Conservation (phyloP, 2,113 vertebrate species). For the Willisornis vidua region DNA sequence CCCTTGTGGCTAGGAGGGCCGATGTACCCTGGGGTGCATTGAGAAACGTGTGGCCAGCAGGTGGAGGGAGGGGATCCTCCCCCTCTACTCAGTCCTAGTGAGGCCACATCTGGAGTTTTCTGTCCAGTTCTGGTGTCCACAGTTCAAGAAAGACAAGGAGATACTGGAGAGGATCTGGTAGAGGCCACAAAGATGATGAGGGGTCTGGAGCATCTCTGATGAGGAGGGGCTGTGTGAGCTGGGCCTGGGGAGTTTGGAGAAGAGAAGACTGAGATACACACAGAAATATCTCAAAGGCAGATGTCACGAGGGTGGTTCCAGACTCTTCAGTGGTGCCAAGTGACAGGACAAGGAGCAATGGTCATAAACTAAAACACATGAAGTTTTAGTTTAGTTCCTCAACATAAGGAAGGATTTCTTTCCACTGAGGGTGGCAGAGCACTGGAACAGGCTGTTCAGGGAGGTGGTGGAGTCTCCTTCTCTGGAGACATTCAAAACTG, state of each 20-base stretch:
- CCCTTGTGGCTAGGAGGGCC: not conserved
- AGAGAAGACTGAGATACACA: not conserved
- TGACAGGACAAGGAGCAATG: not conserved
- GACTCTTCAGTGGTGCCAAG: not conserved
- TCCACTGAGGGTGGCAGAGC: not conserved
- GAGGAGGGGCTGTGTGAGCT: not conserved
- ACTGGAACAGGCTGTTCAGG: not conserved
- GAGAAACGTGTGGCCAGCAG: not conserved
- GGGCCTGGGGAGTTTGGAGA: not conserved
- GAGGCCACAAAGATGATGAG: not conserved
- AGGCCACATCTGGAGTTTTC: not conserved
- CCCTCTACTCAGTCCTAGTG: not conserved
- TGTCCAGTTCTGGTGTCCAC: not conserved
- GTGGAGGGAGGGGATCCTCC: not conserved
- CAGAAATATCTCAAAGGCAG: not conserved
- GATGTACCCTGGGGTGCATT: not conserved
- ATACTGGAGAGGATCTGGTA: not conserved
- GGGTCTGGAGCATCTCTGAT: not conserved
- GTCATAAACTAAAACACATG: not conserved
- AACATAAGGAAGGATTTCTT: not conserved
- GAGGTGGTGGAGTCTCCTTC: not conserved
- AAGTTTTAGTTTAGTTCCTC: no score
- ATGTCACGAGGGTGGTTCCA: not conserved
- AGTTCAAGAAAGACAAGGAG: not conserved
- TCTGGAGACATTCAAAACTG: not conserved